Evolutionary conservation across 2,113 vertebrate genomes (phyloP).

Genomic region (Sigmodon hispidus): DNA sequence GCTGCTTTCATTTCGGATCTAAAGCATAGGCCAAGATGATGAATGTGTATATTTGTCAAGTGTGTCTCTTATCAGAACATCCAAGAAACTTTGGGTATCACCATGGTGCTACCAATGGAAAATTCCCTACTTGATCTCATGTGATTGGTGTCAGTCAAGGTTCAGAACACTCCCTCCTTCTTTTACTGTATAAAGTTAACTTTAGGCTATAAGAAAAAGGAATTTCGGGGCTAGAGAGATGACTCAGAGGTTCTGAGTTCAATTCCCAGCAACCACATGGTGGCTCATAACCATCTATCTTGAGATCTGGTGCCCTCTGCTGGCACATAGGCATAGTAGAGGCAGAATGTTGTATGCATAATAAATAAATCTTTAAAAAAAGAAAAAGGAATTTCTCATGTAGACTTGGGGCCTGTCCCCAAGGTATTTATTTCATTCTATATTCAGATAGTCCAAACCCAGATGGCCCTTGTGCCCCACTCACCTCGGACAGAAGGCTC

Average conservation of each 20-base stretch:
- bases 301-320: too few relatives aligned
- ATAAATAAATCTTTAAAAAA: too few relatives aligned
- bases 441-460: background rate
- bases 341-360: too few relatives aligned
- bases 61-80: background rate
- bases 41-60: background rate
- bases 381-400: background rate
- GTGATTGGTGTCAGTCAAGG: background rate
- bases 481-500: background rate
- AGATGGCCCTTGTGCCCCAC: background rate
- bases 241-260: too few relatives aligned
- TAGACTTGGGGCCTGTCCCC: background rate
- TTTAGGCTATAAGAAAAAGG: background rate
- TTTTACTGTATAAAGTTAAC: background rate
- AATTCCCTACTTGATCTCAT: background rate
- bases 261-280: too few relatives aligned
- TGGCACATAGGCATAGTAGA: too few relatives aligned
- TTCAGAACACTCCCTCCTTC: fast-evolving
- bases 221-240: too few relatives aligned
- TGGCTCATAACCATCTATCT: too few relatives aligned
- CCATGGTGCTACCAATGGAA: background rate
- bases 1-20: background rate
- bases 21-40: background rate
- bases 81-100: background rate
- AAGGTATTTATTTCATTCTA: background rate